Base-by-base conservation (phyloP, 2,113 vertebrate genomes). In the Leucosticte australis region DNA sequence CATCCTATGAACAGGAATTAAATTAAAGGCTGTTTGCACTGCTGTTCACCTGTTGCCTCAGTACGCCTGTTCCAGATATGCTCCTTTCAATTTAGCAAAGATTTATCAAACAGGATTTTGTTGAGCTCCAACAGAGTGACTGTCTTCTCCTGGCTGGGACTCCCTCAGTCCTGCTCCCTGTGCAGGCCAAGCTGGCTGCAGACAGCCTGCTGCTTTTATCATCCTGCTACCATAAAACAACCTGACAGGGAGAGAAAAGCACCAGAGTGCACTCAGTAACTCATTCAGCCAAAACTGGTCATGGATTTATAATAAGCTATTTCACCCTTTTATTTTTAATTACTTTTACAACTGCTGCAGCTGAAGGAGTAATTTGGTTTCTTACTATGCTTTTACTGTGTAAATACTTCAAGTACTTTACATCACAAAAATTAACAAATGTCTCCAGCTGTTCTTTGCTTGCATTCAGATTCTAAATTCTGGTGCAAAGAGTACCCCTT, bases 91-190 rank as follows among this genome's bases (percentile, higher is more conserved):
- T 70, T 33, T 10, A 81, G 10, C 17, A 65, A 80, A 71, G 24
- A 28, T 13, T 56, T 13, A 33, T 37, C 7, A 35, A 70, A 11
- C 27, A 39, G 9, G 7, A 44, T 16, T 27, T 63, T 60, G 5
- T 15, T 70, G 74, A 85, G 13, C 21, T 87, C 11, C 0, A 0
- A 8, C 30, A 30, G 15, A 46, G 30, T 10, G 37, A 35, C 33
- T 75, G 21, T 12, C 12, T 3, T 12, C 16, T 47, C 39, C 28
- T 50, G n/a, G 7, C 23, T 59, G 47, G 26, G 26, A 82, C 49
- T 62, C 17, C 6, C 28, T 7, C 31, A 26, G 10, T 37, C 33
- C 31, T 80, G 39, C 4, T 4, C 9, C 3, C 6, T 0, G 0
- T 2, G 7, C 4, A 15, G 75, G 20, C n/a, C 62, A 41, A 69